Conservation (phyloP, 2,888 invertebrate species). For the Agrochola macilenta region DNA sequence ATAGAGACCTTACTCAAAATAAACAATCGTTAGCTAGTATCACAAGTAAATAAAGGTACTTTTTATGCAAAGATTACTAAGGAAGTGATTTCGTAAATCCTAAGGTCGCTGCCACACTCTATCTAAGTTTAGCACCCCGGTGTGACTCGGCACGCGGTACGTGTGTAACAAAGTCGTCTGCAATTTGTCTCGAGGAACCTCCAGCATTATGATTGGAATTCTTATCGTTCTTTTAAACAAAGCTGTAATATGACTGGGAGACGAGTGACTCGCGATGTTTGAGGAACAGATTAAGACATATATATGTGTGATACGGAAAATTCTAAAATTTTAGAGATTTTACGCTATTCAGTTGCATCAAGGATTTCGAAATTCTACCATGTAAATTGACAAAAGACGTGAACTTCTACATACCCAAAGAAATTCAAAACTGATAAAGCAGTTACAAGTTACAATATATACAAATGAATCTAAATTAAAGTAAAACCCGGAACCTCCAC, state of each 20-base stretch:
- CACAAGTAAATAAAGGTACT: neutral
- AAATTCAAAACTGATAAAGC: neutral
- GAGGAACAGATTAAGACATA: constrained; percentile 11
- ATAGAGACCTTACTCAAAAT: constrained; percentile 1
- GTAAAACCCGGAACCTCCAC: constrained; percentile 16
- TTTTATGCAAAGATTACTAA: neutral
- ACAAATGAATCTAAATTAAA: constrained; percentile 26
- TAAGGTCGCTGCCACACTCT: constrained; percentile 2
- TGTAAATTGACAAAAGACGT: neutral
- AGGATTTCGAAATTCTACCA: neutral
- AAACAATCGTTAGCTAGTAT: neutral
- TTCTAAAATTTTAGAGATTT: neutral
- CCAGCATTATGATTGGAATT: constrained; percentile 79
- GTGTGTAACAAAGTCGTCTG: constrained; percentile 77
- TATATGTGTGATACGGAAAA: neutral
- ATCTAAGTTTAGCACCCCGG: constrained; percentile 37
- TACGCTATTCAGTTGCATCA: neutral
- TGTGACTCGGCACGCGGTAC: constrained; percentile 60
- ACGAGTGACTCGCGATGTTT: constrained; percentile 29
- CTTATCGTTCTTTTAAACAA: constrained; percentile 75
- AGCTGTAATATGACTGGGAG: constrained; percentile 70
- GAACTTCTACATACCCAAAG: neutral
- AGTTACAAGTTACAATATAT: neutral
- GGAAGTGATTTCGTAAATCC: constrained; percentile 10
- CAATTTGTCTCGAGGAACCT: constrained; percentile 79